Base-by-base conservation (phyloP, 1,140 invertebrate species). In the Melipona quadrifasciata region DNA sequence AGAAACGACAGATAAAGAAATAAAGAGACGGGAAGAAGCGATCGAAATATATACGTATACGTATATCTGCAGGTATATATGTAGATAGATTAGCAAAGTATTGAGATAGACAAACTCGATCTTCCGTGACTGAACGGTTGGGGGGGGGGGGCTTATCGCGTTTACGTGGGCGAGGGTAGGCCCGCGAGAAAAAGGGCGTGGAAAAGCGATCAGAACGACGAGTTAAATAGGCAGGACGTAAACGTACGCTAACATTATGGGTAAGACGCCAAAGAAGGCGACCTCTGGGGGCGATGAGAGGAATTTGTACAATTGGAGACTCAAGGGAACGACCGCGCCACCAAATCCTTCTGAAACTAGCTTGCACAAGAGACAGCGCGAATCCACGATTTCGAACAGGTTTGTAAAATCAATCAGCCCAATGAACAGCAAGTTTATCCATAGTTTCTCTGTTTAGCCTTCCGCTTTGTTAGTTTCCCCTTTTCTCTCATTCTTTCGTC, bases 211-310 rank as follows among this genome's bases (percentile, higher is more conserved):
- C 82, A 79, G 0, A 79, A 64, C 51, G 81, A 82, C 51, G 81
- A 82, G 53, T 61, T 80, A 82, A 61, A 85, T 82, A 89, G 86
- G 75, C 86, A 75, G 86, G 83, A 65, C 76, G 58, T 81, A 80
- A 83, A 84, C 80, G 74, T 71, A 58, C 84, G 67, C 64, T 82
- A 77, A 85, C 75, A 70, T 65, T 83, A 93, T 93, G 92, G 89
- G 90, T 93, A 93, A 93, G 91, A 88, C 90, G 89, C 90, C 92
- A 91, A 92, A 92, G 92, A 92, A 92, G 87, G 91, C 92, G 91
- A 86, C 90, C 86, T 88, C 92, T 91, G 92, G 92, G 87, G 92
- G 92, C 88, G 92, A 93, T 92, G 92, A 93, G 92, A 93, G 92
- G 87, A 91, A 93, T 93, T 88, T 89, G 84, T 90, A 89, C 89